Evolutionary conservation across 2,888 invertebrate species (phyloP), one percentile per base, ranked within the genome.

Genomic region (Eudemis profundana): DNA sequence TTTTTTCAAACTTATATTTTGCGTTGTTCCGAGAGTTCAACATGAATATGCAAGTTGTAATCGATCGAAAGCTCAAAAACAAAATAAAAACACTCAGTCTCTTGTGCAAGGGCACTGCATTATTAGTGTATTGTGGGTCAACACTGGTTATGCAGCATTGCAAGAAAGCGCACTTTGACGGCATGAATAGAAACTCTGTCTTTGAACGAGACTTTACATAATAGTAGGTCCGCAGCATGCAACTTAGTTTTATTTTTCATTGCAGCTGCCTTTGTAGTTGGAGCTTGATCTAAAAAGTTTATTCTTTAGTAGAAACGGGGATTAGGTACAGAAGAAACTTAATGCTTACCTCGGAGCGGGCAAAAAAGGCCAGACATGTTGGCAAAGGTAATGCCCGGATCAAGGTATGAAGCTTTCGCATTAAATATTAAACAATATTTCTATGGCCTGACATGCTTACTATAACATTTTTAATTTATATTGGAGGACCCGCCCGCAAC

Each of bases 91-190:
- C 8, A 10, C 33, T 7, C 33, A 2, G 8, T 10, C 33, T 10
- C 1, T 33, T 36, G 36, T 47, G 4, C 33, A 42, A 61, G 29
- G 15, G 14, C 46, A 19, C 33, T 46, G 33, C 57, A 38, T 60
- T 60, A 65, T 80, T 83, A 81, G 78, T 80, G 77, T 74, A 78
- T 77, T 73, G 74, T 74, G 76, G 83, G 78, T 81, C 83, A 82
- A 81, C 78, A 70, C 72, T 62, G n/a, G 70, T 72, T 68, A 71
- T 73, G 71, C 70, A 71, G 72, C 67, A 70, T 69, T 68, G 68
- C 68, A 68, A 71, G 68, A 62, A 68, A 66, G 56, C 59, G 60
- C 59, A 44, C 51, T 59, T 38, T 53, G 65, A 27, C 27, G 19
- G 19, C 12, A 53, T 66, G 65, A 61, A 66, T 54, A 47, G 47